Conservation (phyloP, 92 coral and sea anemone genomes). For the Epizoanthus rinbou region DNA sequence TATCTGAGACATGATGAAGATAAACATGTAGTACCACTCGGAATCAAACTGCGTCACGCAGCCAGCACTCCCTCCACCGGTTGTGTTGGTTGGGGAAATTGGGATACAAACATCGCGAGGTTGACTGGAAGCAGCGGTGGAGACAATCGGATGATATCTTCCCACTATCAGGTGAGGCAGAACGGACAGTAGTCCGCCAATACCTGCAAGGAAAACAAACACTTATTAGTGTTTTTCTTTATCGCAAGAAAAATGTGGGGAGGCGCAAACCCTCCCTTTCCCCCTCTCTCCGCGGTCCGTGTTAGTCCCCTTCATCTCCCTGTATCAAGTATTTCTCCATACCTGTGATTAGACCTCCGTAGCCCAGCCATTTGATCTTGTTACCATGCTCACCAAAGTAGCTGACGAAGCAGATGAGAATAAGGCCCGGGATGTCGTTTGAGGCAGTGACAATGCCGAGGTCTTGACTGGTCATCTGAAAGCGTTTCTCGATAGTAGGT, state of each 20-base stretch:
- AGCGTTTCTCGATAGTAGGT: slow-evolving; percentile 53
- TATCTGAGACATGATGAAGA: slow-evolving; percentile 28
- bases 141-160: no score
- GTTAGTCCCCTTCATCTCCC: no score
- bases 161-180: no score
- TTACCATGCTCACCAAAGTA: slow-evolving; percentile 55
- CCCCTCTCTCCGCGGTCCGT: no score
- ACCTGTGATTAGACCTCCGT: slow-evolving; percentile 43
- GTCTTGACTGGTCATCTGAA: slow-evolving; percentile 47
- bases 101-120: no score
- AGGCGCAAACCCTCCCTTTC: no score
- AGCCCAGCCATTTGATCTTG: slow-evolving; percentile 52
- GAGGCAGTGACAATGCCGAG: slow-evolving; percentile 49
- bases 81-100: neutral
- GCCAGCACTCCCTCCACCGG: neutral
- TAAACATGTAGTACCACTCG: slow-evolving; percentile 35
- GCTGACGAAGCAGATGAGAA: slow-evolving; percentile 50
- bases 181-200: no score
- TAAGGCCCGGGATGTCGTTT: slow-evolving; percentile 50
- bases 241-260: no score
- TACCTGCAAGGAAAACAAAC: no score
- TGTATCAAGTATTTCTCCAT: neutral
- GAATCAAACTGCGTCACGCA: slow-evolving; percentile 20
- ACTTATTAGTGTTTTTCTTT: no score
- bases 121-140: no score